These are phyloP conservation scores for Aleadryas rufinucha DNA, from an alignment of 2,113 vertebrate genomes.

Conservation along the genomic window DNA sequence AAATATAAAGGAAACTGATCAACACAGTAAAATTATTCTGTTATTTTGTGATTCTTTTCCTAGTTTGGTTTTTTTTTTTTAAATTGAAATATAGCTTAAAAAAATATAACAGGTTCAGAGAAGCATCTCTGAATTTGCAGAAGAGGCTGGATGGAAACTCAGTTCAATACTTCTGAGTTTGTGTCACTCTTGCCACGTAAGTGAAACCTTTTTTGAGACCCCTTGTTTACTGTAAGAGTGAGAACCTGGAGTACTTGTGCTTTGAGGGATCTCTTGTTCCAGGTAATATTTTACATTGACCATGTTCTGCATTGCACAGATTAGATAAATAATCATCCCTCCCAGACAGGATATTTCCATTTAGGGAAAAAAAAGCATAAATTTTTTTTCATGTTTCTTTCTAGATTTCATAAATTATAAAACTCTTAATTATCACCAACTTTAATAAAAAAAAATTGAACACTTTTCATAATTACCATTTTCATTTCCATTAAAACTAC, in stretches of 20 bases:
- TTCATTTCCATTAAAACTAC: not conserved
- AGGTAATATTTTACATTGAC: not conserved
- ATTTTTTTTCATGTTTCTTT: not conserved
- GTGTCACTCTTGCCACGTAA: not conserved
- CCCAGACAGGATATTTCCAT: not conserved
- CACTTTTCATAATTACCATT: not conserved
- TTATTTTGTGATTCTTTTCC: not conserved
- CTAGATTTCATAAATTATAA: not conserved
- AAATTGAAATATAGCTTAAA: not conserved
- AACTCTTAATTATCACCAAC: not conserved
- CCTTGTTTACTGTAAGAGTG: not conserved
- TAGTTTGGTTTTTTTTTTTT: not conserved
- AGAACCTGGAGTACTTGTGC: not conserved
- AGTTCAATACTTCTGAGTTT: not conserved
- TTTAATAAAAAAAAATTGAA: not conserved
- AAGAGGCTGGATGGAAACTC: not conserved
- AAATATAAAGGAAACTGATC: not conserved
- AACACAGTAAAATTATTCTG: not conserved
- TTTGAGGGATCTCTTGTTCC: not conserved
- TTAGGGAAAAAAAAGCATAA: not conserved
- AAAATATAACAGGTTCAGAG: fast-evolving
- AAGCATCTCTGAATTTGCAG: not conserved
- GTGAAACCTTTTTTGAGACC: not conserved
- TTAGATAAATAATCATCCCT: not conserved
- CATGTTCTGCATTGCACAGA: not conserved